phyloP scores from a whole-genome alignment of 2,888 invertebrate species.

The Temnothorax ravouxi region DNA sequence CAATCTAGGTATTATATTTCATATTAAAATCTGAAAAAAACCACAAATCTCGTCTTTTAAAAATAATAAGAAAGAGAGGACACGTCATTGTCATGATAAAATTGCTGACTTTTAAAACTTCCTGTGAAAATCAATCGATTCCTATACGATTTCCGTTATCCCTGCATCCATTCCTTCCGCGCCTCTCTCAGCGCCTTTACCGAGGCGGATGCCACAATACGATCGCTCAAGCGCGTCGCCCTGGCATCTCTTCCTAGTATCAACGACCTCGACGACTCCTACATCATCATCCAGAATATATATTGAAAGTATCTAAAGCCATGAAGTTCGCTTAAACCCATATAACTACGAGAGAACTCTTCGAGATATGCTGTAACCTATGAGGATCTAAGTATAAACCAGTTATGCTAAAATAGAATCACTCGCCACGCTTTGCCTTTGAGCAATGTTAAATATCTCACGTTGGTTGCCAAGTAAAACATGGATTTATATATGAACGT shows the following conservation, averaged over 20 bases:
- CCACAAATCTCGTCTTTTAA: background rate
- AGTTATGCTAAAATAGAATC: conserved; percentile 58
- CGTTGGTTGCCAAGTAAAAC: conserved; percentile 53
- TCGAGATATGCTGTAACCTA: conserved; percentile 40
- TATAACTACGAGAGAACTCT: conserved; percentile 22
- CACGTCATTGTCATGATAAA: background rate
- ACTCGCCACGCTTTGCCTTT: conserved; percentile 39
- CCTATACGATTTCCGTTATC: conserved; percentile 72
- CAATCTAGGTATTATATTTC: background rate
- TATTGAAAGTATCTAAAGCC: conserved; percentile 43
- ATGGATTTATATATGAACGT: conserved; percentile 35
- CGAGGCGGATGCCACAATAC: conserved; percentile 75
- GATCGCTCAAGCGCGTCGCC: conserved; percentile 79
- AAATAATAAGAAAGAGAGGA: background rate
- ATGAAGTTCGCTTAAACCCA: conserved; percentile 15
- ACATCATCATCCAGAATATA: conserved; percentile 63
- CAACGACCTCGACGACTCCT: conserved; percentile 70
- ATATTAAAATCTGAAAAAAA: background rate
- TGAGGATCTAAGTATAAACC: conserved; percentile 52
- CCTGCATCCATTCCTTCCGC: conserved; percentile 60
- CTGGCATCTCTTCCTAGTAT: conserved; percentile 80
- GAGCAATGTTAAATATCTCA: conserved; percentile 37
- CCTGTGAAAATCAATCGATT: conserved; percentile 75
- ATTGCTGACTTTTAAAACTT: conserved; percentile 77
- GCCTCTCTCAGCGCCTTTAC: conserved; percentile 57